phyloP scores from a whole-genome alignment of 2,797 vertebrate species.

The Cuniculus paca region DNA sequence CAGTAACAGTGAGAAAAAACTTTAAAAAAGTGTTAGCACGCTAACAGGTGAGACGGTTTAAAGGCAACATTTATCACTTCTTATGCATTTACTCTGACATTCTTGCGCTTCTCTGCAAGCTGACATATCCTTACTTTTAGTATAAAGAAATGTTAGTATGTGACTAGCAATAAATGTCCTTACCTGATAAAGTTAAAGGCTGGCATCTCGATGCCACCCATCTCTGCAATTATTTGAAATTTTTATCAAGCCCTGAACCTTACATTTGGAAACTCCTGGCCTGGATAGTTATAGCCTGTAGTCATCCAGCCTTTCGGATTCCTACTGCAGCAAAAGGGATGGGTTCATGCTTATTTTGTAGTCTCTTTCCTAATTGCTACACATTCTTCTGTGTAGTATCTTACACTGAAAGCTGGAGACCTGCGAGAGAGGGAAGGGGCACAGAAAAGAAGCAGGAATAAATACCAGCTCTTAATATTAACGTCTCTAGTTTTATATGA shows the following conservation, averaged over 20 bases:
- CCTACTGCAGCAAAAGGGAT: not conserved
- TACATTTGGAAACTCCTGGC: not conserved
- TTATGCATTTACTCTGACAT: not conserved
- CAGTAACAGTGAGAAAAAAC: not conserved
- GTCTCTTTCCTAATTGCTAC: not conserved
- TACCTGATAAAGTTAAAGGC: not conserved
- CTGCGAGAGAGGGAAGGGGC: not conserved
- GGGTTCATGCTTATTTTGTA: not conserved
- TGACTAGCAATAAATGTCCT: not conserved
- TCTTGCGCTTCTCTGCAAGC: slow-evolving; percentile 9
- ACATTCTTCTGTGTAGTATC: not conserved
- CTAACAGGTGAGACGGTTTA: not conserved
- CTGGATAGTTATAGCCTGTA: not conserved
- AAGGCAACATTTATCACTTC: not conserved
- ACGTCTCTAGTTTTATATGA: not conserved
- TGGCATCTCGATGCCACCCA: not conserved
- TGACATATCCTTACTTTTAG: not conserved
- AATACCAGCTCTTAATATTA: not conserved
- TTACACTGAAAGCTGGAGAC: slow-evolving; percentile 34
- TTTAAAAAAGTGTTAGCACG: not conserved
- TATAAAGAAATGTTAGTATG: not conserved
- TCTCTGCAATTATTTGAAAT: not conserved
- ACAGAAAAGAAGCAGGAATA: not conserved
- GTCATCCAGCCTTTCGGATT: not conserved
- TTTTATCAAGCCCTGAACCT: not conserved